Base-by-base conservation (phyloP, 2,113 vertebrate species). In the Channa maculata region DNA sequence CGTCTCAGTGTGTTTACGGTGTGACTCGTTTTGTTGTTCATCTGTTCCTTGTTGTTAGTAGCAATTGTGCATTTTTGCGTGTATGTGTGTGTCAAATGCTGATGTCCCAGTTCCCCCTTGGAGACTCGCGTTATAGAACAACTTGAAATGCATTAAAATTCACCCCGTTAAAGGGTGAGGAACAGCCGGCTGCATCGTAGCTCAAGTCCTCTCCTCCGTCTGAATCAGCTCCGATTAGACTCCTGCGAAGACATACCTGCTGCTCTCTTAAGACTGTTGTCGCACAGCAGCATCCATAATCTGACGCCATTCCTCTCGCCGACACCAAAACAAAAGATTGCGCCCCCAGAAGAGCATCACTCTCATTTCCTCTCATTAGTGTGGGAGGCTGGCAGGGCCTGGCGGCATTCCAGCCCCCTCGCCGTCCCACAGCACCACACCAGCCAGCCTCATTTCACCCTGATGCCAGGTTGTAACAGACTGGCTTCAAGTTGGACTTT, bases 321-420 rank as follows among this genome's bases (percentile, higher is more conserved):
- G 80, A 87, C 83, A 86, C 80, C 65, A 69, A 77, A 84, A 86
- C 79, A 80, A 82, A 87, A 83, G 68, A 74, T 64, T 54, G 75
- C 7, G 13, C 65, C 80, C 24, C 65, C 80, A 73, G 61, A 79
- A 69, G 86, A 86, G 69, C 86, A 73, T 86, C 85, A 51, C 69
- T 88, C 79, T 80, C 80, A 81, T 79, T 85, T 84, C 70, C 80
- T 74, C 80, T 88, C 88, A 89, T 91, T 90, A 90, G 82, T 43
- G 74, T 37, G 2, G 61, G 72, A 73, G 73, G 64, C 79, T 86
- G 86, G 69, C 72, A 65, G 82, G 51, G 58, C 49, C 74, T 89
- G 89, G 86, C 84, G 4, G 48, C 9, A 0, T 76, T 88, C 86
- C 90, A 91, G 74, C 71, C 71, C 74, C 75, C 49, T 77, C 46